Percentiles rank a stretch among this genome's conserved stretches.
phyloP scores from a whole-genome alignment of 2,113 vertebrate species.

The Marmota flaviventris region DNA sequence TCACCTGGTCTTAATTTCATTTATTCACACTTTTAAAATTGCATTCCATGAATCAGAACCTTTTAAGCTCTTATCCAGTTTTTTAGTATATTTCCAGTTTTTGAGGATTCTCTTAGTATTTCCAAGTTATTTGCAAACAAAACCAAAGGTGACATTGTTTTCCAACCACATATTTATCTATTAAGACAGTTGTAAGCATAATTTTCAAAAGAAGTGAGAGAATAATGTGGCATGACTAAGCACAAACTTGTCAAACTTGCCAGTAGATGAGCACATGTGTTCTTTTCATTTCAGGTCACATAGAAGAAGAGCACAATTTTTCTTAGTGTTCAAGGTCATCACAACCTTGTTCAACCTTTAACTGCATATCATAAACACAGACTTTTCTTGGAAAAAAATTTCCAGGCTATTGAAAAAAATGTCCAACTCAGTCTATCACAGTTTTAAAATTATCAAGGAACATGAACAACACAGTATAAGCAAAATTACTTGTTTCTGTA shows the following conservation, averaged over 20 bases:
- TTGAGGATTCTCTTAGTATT: conserved; percentile 36
- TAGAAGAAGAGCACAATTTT: conserved; percentile 21
- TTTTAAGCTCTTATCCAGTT: conserved; percentile 44
- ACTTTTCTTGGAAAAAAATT: conserved; percentile 12
- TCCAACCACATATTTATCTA: neutral
- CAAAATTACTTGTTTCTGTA: conserved; percentile 24
- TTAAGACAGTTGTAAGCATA: neutral
- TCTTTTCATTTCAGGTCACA: conserved; percentile 49
- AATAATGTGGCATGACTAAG: neutral
- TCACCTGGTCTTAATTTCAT: conserved; percentile 50
- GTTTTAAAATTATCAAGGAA: conserved; percentile 10
- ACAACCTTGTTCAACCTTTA: conserved; percentile 44
- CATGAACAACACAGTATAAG: conserved; percentile 21
- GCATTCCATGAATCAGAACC: conserved; percentile 56
- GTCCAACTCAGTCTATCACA: neutral
- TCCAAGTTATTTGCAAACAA: conserved; percentile 52
- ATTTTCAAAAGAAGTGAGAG: neutral
- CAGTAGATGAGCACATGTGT: neutral
- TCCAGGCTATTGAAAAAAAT: neutral
- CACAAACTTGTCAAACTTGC: conserved; percentile 39
- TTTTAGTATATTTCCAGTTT: conserved; percentile 9
- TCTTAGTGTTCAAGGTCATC: conserved; percentile 40
- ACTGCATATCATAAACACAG: conserved; percentile 10
- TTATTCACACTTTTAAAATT: conserved; percentile 63
- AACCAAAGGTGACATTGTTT: conserved; percentile 32